Evolutionary conservation across 1,140 invertebrate species (phyloP).

Genomic region (Polypedilum pembai): DNA sequence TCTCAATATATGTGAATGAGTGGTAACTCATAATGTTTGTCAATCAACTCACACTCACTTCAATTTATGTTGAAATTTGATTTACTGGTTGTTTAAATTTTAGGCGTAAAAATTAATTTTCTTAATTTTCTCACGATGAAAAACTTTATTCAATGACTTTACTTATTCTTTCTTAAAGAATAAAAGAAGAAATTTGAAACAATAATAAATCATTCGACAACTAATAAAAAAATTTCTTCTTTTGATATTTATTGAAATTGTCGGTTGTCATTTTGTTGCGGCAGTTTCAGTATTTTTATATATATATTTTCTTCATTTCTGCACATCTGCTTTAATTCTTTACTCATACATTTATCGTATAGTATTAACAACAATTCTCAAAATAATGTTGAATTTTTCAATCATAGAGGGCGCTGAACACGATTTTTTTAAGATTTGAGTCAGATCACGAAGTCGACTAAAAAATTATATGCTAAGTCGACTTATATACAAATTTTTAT

Average conservation of each 20-base stretch:
- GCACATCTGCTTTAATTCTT: background rate
- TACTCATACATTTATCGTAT: background rate
- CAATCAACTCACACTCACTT: too few species aligned
- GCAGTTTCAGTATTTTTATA: background rate
- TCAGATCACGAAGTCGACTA: too few species aligned
- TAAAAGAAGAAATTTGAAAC: background rate
- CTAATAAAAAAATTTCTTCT: background rate
- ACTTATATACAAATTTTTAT: too few species aligned
- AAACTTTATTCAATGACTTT: background rate
- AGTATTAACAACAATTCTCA: background rate
- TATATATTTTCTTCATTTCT: background rate
- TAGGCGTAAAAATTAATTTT: background rate
- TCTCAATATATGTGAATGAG: background rate
- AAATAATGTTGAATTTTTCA: background rate
- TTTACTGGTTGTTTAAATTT: background rate
- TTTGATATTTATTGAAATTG: background rate
- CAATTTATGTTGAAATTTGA: background rate
- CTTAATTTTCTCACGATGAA: background rate
- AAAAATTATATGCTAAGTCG: too few species aligned
- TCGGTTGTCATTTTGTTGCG: background rate
- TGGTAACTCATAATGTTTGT: background rate
- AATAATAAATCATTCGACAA: background rate
- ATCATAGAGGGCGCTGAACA: background rate
- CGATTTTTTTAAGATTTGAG: background rate
- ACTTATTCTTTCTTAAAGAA: background rate